These are phyloP conservation scores for Pantelozetes paolii DNA, from an alignment of 2,888 invertebrate genomes.

Conservation along the genomic window DNA sequence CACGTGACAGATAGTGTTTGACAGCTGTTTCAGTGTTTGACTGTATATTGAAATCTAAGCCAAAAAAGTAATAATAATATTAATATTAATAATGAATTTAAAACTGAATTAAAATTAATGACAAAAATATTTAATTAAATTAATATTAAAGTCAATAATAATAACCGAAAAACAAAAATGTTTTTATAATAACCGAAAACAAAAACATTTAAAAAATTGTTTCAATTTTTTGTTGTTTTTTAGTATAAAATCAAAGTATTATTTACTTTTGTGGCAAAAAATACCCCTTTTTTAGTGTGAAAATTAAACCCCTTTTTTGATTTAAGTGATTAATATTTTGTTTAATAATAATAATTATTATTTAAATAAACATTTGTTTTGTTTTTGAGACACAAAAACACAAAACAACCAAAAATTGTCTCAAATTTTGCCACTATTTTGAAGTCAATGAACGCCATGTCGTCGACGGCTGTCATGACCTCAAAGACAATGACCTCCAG, in stretches of 20 bases:
- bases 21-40: not conserved
- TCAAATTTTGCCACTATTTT: not conserved
- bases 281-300: too few species aligned
- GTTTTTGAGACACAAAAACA: not conserved
- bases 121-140: not conserved
- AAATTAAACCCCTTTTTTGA: too few species aligned
- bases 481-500: not conserved
- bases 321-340: too few species aligned
- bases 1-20: not conserved
- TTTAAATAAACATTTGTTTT: too few species aligned
- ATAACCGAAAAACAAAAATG: not conserved
- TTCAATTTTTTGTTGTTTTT: too few species aligned
- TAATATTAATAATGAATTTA: not conserved
- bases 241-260: too few species aligned
- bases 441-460: slow-evolving; percentile 4
- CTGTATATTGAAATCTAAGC: not conserved
- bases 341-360: too few species aligned
- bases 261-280: too few species aligned
- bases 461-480: not conserved
- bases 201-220: too few species aligned
- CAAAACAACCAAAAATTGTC: not conserved
- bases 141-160: too few species aligned
- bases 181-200: not conserved
- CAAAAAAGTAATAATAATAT: not conserved
- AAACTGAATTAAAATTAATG: not conserved